These are phyloP conservation scores for Dendroctonus valens DNA, from an alignment of 1,140 invertebrate species.

Conservation along the genomic window DNA sequence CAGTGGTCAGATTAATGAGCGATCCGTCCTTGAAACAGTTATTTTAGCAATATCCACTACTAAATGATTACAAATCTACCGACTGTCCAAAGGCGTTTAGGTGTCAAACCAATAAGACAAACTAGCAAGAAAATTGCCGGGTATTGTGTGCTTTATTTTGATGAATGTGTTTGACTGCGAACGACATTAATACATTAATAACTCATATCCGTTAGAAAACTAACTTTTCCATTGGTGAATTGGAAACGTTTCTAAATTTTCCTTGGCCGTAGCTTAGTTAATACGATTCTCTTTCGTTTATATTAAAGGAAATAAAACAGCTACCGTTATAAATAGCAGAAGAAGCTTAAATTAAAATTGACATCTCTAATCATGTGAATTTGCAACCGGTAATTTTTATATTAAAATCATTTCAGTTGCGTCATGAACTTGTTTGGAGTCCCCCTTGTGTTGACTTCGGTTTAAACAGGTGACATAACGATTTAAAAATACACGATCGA, in stretches of 20 bases:
- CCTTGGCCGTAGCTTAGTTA: too few species aligned
- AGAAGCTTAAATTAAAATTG: slow-evolving; percentile 2
- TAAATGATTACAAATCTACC: neutral
- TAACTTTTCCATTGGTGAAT: too few species aligned
- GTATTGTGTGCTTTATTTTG: slow-evolving; percentile 1
- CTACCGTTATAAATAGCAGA: too few species aligned
- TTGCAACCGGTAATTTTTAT: slow-evolving; percentile 11
- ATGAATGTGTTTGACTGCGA: slow-evolving; percentile 1
- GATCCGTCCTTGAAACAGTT: slow-evolving; percentile 4
- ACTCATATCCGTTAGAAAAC: too few species aligned
- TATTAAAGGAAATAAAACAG: too few species aligned
- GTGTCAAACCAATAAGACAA: slow-evolving; percentile 10
- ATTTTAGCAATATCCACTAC: neutral
- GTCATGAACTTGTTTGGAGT: slow-evolving; percentile 16
- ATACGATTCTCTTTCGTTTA: too few species aligned
- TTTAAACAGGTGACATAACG: slow-evolving; percentile 30
- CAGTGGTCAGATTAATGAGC: neutral
- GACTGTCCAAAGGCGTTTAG: slow-evolving; percentile 12
- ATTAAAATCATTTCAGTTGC: slow-evolving; percentile 13
- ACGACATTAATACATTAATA: too few species aligned
- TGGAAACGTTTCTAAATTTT: too few species aligned
- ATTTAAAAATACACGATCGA: slow-evolving; percentile 27
- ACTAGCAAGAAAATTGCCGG: slow-evolving; percentile 2
- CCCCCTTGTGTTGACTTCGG: slow-evolving; percentile 5
- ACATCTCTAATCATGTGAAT: neutral